Percentiles rank a stretch among this genome's conserved stretches.
These are phyloP conservation scores for Pseudopleuronectes americanus DNA, from an alignment of 2,797 vertebrate species.

Conservation along the genomic window DNA sequence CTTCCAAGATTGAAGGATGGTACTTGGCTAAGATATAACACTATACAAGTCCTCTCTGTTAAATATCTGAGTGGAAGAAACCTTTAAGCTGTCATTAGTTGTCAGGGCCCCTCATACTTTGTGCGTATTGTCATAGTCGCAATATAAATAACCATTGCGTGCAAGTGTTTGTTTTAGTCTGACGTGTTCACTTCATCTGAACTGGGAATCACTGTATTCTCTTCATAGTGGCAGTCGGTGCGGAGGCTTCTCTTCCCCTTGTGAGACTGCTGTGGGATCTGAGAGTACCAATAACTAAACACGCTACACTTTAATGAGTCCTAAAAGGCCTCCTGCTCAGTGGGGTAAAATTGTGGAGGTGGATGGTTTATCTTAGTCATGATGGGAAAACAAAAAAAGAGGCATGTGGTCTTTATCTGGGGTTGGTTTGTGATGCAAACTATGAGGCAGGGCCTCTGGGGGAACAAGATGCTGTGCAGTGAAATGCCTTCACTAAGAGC, in stretches of 20 bases:
- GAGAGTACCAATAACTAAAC: slow-evolving; percentile 61
- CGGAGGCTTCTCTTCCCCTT: slow-evolving; percentile 19
- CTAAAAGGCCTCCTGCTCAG: slow-evolving; percentile 51
- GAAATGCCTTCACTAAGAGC: slow-evolving; percentile 62
- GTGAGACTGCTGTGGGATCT: slow-evolving; percentile 48
- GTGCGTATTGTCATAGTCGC: neutral
- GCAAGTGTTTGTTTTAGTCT: neutral
- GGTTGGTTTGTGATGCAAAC: slow-evolving; percentile 57
- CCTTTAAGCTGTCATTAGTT: neutral
- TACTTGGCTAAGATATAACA: neutral
- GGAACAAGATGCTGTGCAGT: slow-evolving; percentile 58
- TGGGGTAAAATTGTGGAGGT: slow-evolving; percentile 57
- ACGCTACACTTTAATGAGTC: slow-evolving; percentile 56
- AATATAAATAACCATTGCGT: too few relatives aligned
- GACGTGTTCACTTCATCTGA: slow-evolving; percentile 4
- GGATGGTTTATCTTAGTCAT: slow-evolving; percentile 56
- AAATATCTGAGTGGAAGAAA: neutral
- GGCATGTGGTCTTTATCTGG: slow-evolving; percentile 60
- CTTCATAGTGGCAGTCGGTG: neutral
- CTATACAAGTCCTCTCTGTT: neutral
- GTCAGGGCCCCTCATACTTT: neutral
- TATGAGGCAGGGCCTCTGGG: slow-evolving; percentile 56
- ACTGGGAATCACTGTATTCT: slow-evolving; percentile 28
- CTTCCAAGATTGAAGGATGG: slow-evolving; percentile 29
- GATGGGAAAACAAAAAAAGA: slow-evolving; percentile 45